Base-by-base conservation (phyloP, 2,797 vertebrate genomes). In the Anolis apletophallus region DNA sequence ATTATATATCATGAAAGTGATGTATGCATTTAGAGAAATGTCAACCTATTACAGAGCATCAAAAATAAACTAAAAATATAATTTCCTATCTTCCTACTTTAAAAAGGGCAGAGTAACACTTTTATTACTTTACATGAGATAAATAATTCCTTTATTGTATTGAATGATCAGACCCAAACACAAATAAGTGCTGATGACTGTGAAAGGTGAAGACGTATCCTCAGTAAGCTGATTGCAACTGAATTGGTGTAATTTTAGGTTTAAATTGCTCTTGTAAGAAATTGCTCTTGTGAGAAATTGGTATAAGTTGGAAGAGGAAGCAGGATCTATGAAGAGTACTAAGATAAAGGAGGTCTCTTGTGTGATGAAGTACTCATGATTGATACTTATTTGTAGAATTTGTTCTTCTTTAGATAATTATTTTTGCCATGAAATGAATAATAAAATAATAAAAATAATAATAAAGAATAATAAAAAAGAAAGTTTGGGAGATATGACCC, bases 151-250 rank as follows among this genome's bases (percentile, higher is more conserved):
- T 61, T 23, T 4, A 7, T 46, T 79, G 4, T 14, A 75, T 54
- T 76, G 14, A n/a, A 36, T 64, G 32, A 64, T 73, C 72, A 86
- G 32, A 9, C 55, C 40, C 40, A 81, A 83, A 17, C 32, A 73
- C 17, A 74, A 68, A 84, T 26, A 69, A 69, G 40, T 75, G 72
- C 29, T 80, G 85, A 87, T 72, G 72, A 79, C 81, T 88, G 88
- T 86, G 74, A 90, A 86, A 89, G 73, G 50, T 69, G 34, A 76
- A 34, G 7, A 36, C 64, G 71, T 40, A 64, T 55, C 11, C 10
- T 75, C 59, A 68, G 17, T 68, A 69, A 55, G 26, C 32, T 74
- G 40, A 36, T 64, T 64, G 69, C n/a, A 67, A 73, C 55, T 26
- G 16, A 40, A 76, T 46, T 55, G 21, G 36, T 67, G 23, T 19